Evolutionary conservation across 2,797 vertebrate species (phyloP).

Genomic region (Brachymystax lenok): DNA sequence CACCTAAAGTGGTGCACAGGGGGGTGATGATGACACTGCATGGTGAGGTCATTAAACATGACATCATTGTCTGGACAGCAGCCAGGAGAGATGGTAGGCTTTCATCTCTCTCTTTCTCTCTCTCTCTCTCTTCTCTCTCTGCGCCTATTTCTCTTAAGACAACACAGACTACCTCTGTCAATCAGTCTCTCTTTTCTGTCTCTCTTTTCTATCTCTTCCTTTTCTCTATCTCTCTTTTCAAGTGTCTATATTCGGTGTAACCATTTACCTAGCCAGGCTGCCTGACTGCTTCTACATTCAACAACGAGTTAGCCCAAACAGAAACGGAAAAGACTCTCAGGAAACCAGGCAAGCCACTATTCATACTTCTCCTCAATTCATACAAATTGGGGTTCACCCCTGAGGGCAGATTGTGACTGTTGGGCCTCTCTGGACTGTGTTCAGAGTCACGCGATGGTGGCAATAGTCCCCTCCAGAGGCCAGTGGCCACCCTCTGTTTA

Average conservation of each 20-base stretch:
- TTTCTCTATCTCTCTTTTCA: background rate
- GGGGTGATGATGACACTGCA: constrained; percentile 60
- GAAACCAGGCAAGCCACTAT: background rate
- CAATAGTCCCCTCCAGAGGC: background rate
- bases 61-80: constrained; percentile 59
- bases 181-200: background rate
- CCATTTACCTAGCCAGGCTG: too few species aligned
- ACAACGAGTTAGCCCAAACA: too few species aligned
- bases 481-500: background rate
- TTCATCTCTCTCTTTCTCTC: constrained; percentile 25
- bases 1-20: constrained; percentile 1
- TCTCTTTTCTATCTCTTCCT: background rate
- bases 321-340: too few species aligned
- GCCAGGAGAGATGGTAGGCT: constrained; percentile 52
- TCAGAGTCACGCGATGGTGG: background rate
- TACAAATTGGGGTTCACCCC: background rate
- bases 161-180: too few species aligned
- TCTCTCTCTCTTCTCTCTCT: constrained; percentile 13
- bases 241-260: too few species aligned
- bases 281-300: too few species aligned
- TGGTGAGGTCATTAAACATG: constrained; percentile 63
- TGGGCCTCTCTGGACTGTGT: background rate
- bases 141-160: too few species aligned
- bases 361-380: background rate
- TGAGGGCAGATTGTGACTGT: background rate